Evolutionary conservation across 2,113 vertebrate species (phyloP).

Genomic region (Psammodynastes pulverulentus): DNA sequence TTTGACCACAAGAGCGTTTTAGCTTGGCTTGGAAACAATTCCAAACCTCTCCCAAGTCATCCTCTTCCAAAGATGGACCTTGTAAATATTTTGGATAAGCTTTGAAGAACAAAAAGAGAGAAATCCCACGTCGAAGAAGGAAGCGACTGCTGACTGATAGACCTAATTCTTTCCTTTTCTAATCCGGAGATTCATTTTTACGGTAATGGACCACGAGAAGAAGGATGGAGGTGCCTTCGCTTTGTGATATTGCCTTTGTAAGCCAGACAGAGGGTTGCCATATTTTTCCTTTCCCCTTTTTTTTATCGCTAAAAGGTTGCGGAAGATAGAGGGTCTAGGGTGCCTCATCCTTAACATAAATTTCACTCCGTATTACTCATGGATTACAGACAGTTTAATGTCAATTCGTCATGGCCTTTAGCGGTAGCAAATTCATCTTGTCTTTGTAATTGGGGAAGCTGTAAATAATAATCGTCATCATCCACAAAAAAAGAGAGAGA

Average conservation of each 20-base stretch:
- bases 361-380: not conserved
- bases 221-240: not conserved
- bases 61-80: not conserved
- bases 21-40: not conserved
- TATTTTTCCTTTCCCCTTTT: accelerated
- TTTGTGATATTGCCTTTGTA: not conserved
- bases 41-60: not conserved
- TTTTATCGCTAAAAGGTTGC: conserved; percentile 9
- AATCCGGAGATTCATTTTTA: not conserved
- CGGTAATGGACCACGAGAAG: not conserved
- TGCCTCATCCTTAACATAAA: not conserved
- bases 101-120: not conserved
- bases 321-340: not conserved
- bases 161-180: not conserved
- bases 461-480: not conserved
- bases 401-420: conserved; percentile 1
- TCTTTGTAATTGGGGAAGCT: conserved; percentile 17
- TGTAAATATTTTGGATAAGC: not conserved
- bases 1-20: not conserved
- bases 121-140: not conserved
- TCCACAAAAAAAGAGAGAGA: not conserved
- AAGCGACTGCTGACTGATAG: not conserved
- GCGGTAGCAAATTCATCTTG: not conserved
- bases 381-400: conserved; percentile 11
- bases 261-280: not conserved